These are phyloP conservation scores for Gryllus bimaculatus DNA, from an alignment of 1,140 invertebrate genomes.

Conservation along the genomic window DNA sequence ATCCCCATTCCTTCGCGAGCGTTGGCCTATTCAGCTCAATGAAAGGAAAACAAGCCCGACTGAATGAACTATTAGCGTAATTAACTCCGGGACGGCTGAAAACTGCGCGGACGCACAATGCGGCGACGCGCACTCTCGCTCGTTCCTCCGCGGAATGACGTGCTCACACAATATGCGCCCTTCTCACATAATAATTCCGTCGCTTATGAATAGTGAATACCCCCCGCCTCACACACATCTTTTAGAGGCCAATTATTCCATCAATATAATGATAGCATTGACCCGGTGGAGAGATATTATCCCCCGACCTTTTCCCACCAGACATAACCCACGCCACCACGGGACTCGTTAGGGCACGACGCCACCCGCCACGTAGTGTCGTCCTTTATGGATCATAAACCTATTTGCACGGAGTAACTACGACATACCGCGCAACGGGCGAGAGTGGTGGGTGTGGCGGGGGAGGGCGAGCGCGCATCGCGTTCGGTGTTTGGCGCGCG, in stretches of 20 bases:
- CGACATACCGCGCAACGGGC: no score
- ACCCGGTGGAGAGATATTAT: background rate
- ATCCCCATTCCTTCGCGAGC: background rate
- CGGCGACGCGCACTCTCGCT: background rate
- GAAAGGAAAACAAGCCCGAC: background rate
- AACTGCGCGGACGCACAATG: background rate
- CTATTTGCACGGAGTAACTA: no score
- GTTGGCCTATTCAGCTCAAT: background rate
- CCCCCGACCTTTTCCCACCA: background rate
- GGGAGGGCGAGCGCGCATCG: no score
- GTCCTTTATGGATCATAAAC: background rate
- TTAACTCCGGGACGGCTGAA: background rate
- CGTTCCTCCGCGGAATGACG: no score
- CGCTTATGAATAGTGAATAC: background rate
- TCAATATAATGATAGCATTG: background rate
- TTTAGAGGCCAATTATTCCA: background rate
- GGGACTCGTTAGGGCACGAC: background rate
- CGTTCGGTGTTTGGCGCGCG: no score
- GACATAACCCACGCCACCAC: no score
- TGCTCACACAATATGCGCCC: background rate
- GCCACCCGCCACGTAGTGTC: background rate
- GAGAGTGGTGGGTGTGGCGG: no score
- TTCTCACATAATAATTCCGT: background rate
- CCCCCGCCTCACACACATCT: background rate
- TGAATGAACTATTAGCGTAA: constrained; percentile 1